phyloP scores from a whole-genome alignment of 2,888 invertebrate species.

The Pandemis cinnamomeana region DNA sequence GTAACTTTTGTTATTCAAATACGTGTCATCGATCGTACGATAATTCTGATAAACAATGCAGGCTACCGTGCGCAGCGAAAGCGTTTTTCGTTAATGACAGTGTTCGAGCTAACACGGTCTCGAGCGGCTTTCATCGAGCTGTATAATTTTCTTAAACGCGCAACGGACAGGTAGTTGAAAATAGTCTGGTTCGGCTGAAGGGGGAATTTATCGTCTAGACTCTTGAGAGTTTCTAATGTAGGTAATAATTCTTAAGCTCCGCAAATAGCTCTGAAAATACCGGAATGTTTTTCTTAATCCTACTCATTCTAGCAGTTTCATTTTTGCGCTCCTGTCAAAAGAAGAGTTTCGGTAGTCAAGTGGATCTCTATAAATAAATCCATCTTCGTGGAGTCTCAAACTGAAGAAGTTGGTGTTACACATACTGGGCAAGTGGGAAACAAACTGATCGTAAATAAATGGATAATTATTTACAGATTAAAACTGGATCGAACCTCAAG shows the following conservation, averaged over 20 bases:
- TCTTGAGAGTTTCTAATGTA: conserved; percentile 58
- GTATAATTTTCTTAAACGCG: conserved; percentile 62
- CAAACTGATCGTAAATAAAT: too few species aligned
- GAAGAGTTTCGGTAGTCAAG: not conserved
- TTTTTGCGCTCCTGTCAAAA: not conserved
- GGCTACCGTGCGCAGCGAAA: conserved; percentile 49
- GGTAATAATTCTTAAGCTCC: conserved; percentile 65
- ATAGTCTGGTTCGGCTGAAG: conserved; percentile 65
- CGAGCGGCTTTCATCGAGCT: conserved; percentile 56
- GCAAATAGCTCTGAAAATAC: not conserved
- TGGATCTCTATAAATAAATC: not conserved
- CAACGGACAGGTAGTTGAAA: conserved; percentile 56
- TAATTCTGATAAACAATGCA: conserved; percentile 54
- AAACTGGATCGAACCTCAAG: too few species aligned
- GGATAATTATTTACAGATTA: too few species aligned
- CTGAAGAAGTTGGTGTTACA: too few species aligned
- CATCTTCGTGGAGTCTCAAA: not conserved
- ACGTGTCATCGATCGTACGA: conserved; percentile 47
- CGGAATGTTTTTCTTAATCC: not conserved
- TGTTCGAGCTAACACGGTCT: conserved; percentile 53
- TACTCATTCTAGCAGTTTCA: not conserved
- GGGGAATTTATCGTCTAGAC: conserved; percentile 59
- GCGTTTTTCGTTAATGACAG: conserved; percentile 65
- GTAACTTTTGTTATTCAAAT: conserved; percentile 54
- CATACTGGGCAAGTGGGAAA: too few species aligned